Conservation (phyloP, 2,888 invertebrate species). For the Caenorhabditis sp. region DNA sequence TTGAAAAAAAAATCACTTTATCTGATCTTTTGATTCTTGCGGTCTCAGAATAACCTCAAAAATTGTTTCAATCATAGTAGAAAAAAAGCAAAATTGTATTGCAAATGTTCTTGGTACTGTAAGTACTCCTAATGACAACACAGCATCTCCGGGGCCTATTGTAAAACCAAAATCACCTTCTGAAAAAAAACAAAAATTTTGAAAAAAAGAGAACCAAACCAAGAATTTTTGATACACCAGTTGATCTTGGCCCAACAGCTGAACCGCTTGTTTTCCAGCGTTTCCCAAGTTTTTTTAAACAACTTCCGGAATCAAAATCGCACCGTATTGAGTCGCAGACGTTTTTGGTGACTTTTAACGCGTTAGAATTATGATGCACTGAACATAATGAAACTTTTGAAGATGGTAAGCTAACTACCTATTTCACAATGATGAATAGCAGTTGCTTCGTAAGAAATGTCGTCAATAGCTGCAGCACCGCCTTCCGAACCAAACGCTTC, state of each 20-base stretch:
- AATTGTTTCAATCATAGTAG: conserved; percentile 54
- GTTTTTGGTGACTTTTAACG: conserved; percentile 53
- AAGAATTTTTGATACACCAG: conserved; percentile 54
- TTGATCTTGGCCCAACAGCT: conserved; percentile 53
- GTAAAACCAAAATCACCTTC: conserved; percentile 73
- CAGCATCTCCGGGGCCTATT: conserved; percentile 69
- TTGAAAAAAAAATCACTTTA: conserved; percentile 22
- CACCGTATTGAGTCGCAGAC: conserved; percentile 71
- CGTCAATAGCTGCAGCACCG: conserved; percentile 77
- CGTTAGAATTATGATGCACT: conserved; percentile 74
- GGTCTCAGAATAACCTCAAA: conserved; percentile 56
- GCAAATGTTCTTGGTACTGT: conserved; percentile 67
- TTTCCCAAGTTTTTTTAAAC: conserved; percentile 56
- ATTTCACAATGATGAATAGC: conserved; percentile 70
- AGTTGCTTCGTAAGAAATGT: conserved; percentile 73
- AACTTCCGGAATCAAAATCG: conserved; percentile 72
- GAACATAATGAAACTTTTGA: conserved; percentile 27
- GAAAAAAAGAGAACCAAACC: conserved; percentile 38
- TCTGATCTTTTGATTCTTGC: conserved; percentile 8
- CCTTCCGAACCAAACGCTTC: conserved; percentile 78
- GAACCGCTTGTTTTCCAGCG: conserved; percentile 57
- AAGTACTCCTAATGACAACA: conserved; percentile 64
- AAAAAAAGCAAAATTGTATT: conserved; percentile 75
- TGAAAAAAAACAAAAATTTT: conserved; percentile 53
- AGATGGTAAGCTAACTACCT: conserved; percentile 46